Percentiles rank a stretch among this genome's conserved stretches.
Conservation (phyloP, 2,797 vertebrate genomes). For the Lindbergichthys nudifrons region DNA sequence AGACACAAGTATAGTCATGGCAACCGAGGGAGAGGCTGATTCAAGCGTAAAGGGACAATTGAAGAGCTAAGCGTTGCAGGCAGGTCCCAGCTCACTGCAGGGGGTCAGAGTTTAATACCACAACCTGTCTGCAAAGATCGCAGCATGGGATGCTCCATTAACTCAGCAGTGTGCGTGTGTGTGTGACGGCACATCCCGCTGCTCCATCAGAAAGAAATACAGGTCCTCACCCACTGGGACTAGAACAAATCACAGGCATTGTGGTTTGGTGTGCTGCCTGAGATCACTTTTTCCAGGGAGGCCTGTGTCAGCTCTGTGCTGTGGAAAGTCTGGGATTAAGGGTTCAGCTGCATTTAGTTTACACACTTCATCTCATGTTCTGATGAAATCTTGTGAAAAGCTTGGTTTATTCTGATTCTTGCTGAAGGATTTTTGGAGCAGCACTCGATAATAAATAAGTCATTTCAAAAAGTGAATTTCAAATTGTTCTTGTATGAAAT, state of each 20-base stretch:
- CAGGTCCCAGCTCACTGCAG: constrained; percentile 41
- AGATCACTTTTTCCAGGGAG: constrained; percentile 40
- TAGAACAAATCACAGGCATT: constrained; percentile 35
- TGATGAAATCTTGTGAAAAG: constrained; percentile 64
- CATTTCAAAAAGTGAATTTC: constrained; percentile 17
- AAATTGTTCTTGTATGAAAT: not conserved
- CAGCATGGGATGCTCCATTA: constrained; percentile 73
- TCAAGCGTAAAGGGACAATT: not conserved
- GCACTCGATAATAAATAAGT: constrained; percentile 17
- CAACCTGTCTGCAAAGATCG: constrained; percentile 62
- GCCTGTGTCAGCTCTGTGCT: constrained; percentile 30
- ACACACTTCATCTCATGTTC: constrained; percentile 35
- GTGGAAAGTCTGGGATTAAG: constrained; percentile 48
- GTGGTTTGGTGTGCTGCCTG: constrained; percentile 28
- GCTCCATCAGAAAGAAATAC: constrained; percentile 52
- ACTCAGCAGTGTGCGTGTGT: constrained; percentile 67
- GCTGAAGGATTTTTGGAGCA: constrained; percentile 9
- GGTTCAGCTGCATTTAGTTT: constrained; percentile 49
- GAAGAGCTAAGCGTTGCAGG: constrained; percentile 12
- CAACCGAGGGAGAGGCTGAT: constrained; percentile 11
- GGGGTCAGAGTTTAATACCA: constrained; percentile 63
- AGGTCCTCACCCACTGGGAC: constrained; percentile 43
- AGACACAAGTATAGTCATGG: constrained; percentile 23
- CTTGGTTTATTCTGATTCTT: constrained; percentile 38
- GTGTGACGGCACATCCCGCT: constrained; percentile 63